Percentiles rank a stretch among this genome's conserved stretches.
phyloP scores from a whole-genome alignment of 2,113 vertebrate genomes.

The Hiodon alosoides region DNA sequence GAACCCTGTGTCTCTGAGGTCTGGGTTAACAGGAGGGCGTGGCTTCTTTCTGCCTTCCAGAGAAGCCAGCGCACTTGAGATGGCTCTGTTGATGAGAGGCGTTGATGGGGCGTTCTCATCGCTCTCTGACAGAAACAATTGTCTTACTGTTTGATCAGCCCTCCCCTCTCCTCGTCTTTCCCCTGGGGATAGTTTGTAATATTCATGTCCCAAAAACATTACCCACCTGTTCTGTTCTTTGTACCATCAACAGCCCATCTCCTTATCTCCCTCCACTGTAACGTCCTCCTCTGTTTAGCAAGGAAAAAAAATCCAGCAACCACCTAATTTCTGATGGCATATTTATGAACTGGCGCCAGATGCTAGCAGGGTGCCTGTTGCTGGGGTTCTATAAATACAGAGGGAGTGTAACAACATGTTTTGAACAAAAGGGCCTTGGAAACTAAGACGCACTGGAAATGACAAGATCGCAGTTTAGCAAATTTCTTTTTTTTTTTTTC shows the following conservation, averaged over 20 bases:
- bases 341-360: constrained; percentile 75
- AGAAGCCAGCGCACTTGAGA: not conserved
- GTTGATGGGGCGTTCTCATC: not conserved
- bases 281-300: constrained; percentile 69
- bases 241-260: constrained; percentile 57
- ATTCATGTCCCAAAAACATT: constrained; percentile 58
- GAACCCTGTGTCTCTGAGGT: too few species aligned
- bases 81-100: constrained; percentile 20
- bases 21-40: too few species aligned
- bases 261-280: constrained; percentile 62
- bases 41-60: not conserved
- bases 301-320: constrained; percentile 67
- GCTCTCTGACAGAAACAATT: constrained; percentile 50
- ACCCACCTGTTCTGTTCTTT: constrained; percentile 61
- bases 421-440: constrained; percentile 38
- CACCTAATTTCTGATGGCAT: constrained; percentile 67
- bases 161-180: not conserved
- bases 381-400: constrained; percentile 74
- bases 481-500: not conserved
- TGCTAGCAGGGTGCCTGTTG: constrained; percentile 69
- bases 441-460: constrained; percentile 25
- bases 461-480: constrained; percentile 1
- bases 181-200: constrained; percentile 33
- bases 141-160: constrained; percentile 63
- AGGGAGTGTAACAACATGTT: constrained; percentile 74